A percentile compares a stretch with the other conserved stretches of the same genome.
Conservation (phyloP, 2,113 vertebrate species). For the Ammodytes marinus region DNA sequence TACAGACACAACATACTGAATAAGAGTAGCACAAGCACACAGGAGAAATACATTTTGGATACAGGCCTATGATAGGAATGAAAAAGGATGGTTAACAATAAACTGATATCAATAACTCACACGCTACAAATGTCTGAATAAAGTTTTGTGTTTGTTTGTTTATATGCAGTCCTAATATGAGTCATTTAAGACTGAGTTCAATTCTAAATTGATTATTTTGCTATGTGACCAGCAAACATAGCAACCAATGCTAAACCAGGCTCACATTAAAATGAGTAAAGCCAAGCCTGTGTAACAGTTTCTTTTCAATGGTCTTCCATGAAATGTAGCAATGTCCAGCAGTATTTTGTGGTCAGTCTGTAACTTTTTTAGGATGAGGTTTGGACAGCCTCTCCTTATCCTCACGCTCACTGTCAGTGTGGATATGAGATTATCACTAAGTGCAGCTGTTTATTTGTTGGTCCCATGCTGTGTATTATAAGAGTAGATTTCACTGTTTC, state of each 20-base stretch:
- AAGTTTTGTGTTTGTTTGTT: background rate
- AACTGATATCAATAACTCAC: background rate
- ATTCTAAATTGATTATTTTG: background rate
- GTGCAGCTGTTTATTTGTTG: slow-evolving; percentile 7
- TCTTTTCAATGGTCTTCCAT: background rate
- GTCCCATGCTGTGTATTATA: slow-evolving; percentile 1
- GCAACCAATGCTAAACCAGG: background rate
- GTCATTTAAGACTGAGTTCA: background rate
- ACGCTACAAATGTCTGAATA: background rate
- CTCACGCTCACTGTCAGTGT: slow-evolving; percentile 21
- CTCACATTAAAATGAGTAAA: background rate
- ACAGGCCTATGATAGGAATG: background rate
- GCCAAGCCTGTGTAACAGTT: background rate
- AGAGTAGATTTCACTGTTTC: background rate
- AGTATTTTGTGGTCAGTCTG: background rate
- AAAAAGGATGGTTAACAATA: background rate
- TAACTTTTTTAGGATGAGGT: background rate
- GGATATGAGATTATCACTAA: slow-evolving; percentile 24
- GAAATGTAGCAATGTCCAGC: background rate
- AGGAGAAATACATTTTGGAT: background rate
- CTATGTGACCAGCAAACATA: background rate
- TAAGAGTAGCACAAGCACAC: background rate
- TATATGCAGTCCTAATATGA: background rate
- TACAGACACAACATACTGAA: background rate
- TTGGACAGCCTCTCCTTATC: slow-evolving; percentile 18